A percentile compares a stretch with the other conserved stretches of the same genome.
These are phyloP conservation scores for Aradophagus sp. DNA, from an alignment of 1,140 invertebrate genomes.

Conservation along the genomic window DNA sequence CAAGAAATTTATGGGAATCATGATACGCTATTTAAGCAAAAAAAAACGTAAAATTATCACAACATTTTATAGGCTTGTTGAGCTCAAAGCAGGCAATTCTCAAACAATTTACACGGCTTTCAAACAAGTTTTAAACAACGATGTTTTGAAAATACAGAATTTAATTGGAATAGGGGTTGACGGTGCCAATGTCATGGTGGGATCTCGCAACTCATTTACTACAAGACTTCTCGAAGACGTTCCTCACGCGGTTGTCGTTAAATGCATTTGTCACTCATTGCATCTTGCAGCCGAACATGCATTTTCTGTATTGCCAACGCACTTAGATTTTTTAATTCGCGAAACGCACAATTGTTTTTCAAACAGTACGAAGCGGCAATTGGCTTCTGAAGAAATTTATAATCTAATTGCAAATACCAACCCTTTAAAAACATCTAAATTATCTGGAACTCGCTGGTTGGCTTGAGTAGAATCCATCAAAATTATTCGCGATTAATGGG, in stretches of 20 bases:
- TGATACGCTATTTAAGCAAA: slow-evolving; percentile 50
- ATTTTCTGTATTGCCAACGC: slow-evolving; percentile 36
- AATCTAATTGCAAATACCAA: slow-evolving; percentile 16
- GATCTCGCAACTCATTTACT: slow-evolving; percentile 55
- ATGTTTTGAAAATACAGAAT: slow-evolving; percentile 62
- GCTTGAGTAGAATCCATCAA: slow-evolving; percentile 55
- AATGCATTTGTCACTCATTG: slow-evolving; percentile 55
- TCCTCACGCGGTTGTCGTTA: slow-evolving; percentile 45
- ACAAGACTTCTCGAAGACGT: slow-evolving; percentile 28
- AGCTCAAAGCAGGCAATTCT: slow-evolving; percentile 56
- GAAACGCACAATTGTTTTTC: slow-evolving; percentile 64
- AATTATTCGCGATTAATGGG: slow-evolving; percentile 59
- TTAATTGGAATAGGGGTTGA: slow-evolving; percentile 58
- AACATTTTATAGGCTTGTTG: slow-evolving; percentile 57
- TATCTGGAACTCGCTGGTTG: slow-evolving; percentile 57
- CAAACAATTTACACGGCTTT: slow-evolving; percentile 57
- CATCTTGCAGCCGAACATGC: slow-evolving; percentile 58
- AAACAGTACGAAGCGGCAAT: slow-evolving; percentile 60
- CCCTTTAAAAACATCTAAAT: slow-evolving; percentile 47
- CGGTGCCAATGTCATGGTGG: not conserved
- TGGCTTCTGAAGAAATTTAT: slow-evolving; percentile 26
- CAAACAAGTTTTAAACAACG: slow-evolving; percentile 52
- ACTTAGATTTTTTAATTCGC: slow-evolving; percentile 59
- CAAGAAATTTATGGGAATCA: slow-evolving; percentile 60
- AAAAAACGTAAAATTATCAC: slow-evolving; percentile 41